These are phyloP conservation scores for Sorex araneus DNA, from an alignment of 2,113 vertebrate genomes.

Conservation along the genomic window DNA sequence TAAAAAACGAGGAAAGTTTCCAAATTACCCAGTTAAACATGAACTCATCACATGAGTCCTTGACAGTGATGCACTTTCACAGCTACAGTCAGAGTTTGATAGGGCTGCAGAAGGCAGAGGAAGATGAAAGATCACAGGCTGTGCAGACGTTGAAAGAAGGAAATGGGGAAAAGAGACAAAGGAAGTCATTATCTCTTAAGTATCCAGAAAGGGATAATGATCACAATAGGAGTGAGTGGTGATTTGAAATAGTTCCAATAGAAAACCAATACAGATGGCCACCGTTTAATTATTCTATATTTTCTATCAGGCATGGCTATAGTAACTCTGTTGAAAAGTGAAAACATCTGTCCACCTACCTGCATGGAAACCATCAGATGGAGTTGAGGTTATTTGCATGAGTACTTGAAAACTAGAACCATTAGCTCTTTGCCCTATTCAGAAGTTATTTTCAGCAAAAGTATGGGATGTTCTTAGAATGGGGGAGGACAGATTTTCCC, in stretches of 20 bases:
- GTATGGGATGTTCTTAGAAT: too few relatives aligned
- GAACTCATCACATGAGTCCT: not conserved
- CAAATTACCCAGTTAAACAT: not conserved
- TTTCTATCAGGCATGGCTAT: not conserved
- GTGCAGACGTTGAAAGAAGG: not conserved
- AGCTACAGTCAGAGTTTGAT: too few relatives aligned
- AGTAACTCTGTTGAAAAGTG: not conserved
- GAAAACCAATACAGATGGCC: not conserved
- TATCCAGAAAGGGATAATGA: not conserved
- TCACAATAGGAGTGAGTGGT: not conserved
- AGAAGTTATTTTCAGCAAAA: not conserved
- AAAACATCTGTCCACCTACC: not conserved
- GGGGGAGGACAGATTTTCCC: too few relatives aligned
- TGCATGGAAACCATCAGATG: not conserved
- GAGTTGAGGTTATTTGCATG: not conserved
- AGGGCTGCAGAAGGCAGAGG: not conserved
- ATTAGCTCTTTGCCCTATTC: not conserved
- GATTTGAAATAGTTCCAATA: not conserved
- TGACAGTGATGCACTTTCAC: not conserved
- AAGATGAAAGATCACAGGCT: not conserved
- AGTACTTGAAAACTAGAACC: not conserved
- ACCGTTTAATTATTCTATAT: not conserved
- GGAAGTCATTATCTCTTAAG: not conserved
- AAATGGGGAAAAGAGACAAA: not conserved
- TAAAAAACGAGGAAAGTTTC: not conserved